Evolutionary conservation across 2,113 vertebrate genomes (phyloP).

Genomic region (Neopipo cinnamomea): DNA sequence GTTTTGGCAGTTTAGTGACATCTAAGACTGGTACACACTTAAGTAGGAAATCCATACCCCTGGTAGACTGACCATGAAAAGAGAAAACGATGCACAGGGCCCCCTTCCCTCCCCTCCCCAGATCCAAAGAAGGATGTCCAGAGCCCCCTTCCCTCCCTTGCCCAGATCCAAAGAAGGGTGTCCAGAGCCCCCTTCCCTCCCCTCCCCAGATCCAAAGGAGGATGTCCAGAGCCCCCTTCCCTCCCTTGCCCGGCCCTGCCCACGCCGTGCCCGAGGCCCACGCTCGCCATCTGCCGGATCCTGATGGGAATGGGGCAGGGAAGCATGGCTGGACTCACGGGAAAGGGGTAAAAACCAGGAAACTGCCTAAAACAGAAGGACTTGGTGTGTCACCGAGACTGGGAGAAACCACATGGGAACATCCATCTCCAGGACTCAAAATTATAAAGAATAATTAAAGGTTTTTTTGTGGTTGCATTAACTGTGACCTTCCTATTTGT

Average conservation of each 20-base stretch:
- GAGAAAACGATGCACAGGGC: background rate
- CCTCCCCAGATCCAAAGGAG: too few species aligned
- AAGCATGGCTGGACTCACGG: accelerated
- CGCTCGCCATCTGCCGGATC: constrained; percentile 32
- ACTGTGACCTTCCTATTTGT: background rate
- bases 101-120: background rate
- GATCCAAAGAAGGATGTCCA: too few species aligned
- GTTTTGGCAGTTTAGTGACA: background rate
- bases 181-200: background rate
- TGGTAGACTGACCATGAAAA: background rate
- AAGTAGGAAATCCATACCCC: background rate
- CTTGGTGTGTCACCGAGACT: background rate
- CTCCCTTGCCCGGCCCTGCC: too few species aligned
- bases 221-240: background rate
- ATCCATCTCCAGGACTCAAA: background rate
- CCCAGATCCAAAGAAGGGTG: too few species aligned
- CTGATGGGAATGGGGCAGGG: background rate
- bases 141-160: background rate
- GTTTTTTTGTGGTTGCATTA: background rate
- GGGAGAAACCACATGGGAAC: background rate
- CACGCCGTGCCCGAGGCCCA: background rate
- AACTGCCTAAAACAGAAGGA: background rate
- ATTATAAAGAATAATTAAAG: background rate
- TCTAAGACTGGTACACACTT: background rate
- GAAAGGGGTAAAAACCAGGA: accelerated